Evolutionary conservation across 2,113 vertebrate genomes (phyloP).

Genomic region (Montifringilla adamsi): DNA sequence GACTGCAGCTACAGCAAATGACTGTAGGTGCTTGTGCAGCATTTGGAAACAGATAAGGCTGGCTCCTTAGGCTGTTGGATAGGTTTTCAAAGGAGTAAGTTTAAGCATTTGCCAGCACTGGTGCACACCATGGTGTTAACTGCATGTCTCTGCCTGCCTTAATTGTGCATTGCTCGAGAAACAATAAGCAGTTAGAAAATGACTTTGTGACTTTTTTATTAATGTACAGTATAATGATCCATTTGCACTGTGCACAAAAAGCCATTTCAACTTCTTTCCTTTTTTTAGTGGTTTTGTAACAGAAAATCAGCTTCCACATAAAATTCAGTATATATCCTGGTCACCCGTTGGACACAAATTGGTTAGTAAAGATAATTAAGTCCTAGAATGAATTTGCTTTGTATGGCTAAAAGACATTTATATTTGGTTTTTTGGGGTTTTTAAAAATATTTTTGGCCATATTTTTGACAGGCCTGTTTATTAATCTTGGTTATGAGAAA

Average conservation of each 20-base stretch:
- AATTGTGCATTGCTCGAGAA: neutral
- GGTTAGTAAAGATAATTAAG: conserved; percentile 76
- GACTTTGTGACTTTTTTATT: neutral
- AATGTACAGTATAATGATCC: neutral
- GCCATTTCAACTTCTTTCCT: conserved; percentile 41
- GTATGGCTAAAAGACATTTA: neutral
- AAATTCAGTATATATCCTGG: conserved; percentile 87
- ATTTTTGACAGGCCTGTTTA: neutral
- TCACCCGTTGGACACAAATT: conserved; percentile 86
- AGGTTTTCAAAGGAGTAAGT: neutral
- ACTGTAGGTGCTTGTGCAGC: neutral
- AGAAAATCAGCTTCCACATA: conserved; percentile 78
- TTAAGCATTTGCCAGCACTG: neutral
- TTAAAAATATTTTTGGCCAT: neutral
- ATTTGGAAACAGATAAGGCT: neutral
- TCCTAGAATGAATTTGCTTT: conserved; percentile 46
- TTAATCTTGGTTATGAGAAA: neutral
- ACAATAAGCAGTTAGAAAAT: neutral
- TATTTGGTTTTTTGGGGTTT: neutral
- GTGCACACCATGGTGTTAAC: neutral
- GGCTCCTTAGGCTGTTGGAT: neutral
- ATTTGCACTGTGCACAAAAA: neutral
- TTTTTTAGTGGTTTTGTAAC: conserved; percentile 82
- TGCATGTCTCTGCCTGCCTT: conserved; percentile 25
- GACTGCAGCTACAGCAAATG: neutral